Conservation (phyloP, 30 jellyfish, hydroid and myxozoan species). For the Pelagia noctiluca region DNA sequence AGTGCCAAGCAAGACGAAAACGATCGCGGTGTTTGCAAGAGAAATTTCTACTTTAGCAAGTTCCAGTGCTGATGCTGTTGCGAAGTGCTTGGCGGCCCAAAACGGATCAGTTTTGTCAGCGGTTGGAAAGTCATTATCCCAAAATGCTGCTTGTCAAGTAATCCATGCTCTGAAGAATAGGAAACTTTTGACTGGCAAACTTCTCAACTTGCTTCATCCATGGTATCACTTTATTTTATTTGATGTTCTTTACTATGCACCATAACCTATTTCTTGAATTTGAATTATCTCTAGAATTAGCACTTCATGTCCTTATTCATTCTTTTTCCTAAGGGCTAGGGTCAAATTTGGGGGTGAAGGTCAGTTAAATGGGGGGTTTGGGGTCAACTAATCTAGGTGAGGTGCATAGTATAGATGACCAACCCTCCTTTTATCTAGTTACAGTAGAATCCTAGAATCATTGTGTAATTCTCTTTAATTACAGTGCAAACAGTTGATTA, state of each 20-base stretch:
- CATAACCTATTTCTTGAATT: not conserved
- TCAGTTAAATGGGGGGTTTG: not conserved
- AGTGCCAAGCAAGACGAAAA: not conserved
- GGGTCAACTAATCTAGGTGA: too few species aligned
- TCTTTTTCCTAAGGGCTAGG: not conserved
- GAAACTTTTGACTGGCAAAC: constrained; percentile 65
- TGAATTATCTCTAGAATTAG: not conserved
- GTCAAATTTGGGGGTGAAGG: not conserved
- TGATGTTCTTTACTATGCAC: not conserved
- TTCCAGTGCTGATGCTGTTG: constrained; percentile 59
- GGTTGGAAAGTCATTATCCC: constrained; percentile 62
- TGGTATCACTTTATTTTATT: constrained; percentile 40
- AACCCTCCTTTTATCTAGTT: too few species aligned
- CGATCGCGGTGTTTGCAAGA: constrained; percentile 18
- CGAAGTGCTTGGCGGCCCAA: constrained; percentile 54
- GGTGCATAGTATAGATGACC: too few species aligned
- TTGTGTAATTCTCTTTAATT: too few species aligned
- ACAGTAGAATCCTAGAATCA: too few species aligned
- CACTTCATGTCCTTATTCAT: not conserved
- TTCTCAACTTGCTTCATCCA: constrained; percentile 58
- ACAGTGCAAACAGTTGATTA: too few species aligned
- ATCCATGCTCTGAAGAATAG: constrained; percentile 54
- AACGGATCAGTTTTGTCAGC: constrained; percentile 30
- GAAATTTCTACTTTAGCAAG: constrained; percentile 27
- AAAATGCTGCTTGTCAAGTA: constrained; percentile 66